Evolutionary conservation across 2,113 vertebrate species (phyloP), one percentile per base, ranked within the genome.

Genomic region (Zapus hudsonius): DNA sequence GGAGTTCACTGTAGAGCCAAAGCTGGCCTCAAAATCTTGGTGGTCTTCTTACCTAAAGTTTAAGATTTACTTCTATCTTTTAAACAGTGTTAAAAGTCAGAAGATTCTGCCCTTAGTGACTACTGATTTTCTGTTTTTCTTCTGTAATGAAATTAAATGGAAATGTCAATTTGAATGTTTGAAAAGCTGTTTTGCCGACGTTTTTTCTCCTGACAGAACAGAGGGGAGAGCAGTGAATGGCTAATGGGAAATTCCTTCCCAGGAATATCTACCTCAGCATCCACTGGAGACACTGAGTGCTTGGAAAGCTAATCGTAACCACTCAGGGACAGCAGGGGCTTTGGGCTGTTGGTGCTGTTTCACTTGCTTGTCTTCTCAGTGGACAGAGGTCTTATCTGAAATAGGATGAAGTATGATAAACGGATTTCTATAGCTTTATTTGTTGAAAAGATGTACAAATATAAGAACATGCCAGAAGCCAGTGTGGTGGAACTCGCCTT

Each of bases 391-490:
- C 36, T 89, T 69, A 36, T 83, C 72, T 72, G 67, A 87, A 89
- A 67, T 29, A 55, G 75, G 55, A 90, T 72, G 84, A 70, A 84
- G 90, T 61, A 57, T 17, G 16, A 75, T 25, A 61, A 67, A 73
- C 80, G 27, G 63, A n/a, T 87, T 95, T 80, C 75, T 75, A 64
- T 42, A 79, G 70, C 31, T 80, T 87, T 55, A 67, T 75, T 20
- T 90, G 88, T 87, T 75, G 25, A 44, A 95, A 85, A 72, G 80
- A 87, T 89, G 59, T 67, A 59, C 74, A 95, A 87, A 86, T 61
- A 73, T 52, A 91, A 83, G 72, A 93, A 79, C 33, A 79, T 64
- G 69, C 29, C 52, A 52, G 52, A 52, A 52, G 52, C 52, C 52
- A 52, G 52, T 52, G 52, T 10, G 12, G 6, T 7, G 11, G 52